phyloP scores from a whole-genome alignment of 1,140 invertebrate species.

The Hyles euphorbiae region DNA sequence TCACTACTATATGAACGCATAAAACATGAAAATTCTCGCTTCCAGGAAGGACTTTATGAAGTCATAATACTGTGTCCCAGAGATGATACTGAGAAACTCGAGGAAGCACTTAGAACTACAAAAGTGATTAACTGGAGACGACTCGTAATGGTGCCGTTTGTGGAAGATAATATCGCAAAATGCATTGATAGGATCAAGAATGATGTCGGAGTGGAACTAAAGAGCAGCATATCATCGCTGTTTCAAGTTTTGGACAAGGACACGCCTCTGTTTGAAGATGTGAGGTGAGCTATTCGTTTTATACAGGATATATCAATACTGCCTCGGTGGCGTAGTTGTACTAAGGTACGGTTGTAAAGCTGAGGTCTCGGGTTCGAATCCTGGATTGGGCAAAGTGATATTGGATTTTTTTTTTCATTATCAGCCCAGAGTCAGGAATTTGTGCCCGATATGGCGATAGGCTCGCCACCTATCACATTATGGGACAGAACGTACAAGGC shows the following conservation, averaged over 20 bases:
- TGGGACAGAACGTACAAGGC: no score
- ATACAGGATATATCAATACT: neutral
- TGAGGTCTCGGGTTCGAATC: no score
- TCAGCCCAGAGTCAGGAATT: no score
- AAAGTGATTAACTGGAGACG: slow-evolving; percentile 25
- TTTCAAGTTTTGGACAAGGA: slow-evolving; percentile 17
- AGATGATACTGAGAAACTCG: slow-evolving; percentile 14
- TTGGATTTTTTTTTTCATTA: no score
- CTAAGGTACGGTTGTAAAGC: no score
- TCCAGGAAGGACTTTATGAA: slow-evolving; percentile 13
- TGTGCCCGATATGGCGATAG: no score
- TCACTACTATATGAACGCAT: neutral
- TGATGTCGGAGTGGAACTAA: slow-evolving; percentile 13
- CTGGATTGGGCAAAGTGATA: no score
- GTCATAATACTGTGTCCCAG: slow-evolving; percentile 17
- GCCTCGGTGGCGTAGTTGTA: neutral
- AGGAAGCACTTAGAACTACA: slow-evolving; percentile 17
- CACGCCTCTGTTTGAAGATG: slow-evolving; percentile 7
- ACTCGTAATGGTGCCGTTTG: slow-evolving; percentile 13
- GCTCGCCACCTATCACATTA: no score
- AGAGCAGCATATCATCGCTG: neutral
- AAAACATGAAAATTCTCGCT: neutral
- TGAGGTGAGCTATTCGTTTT: slow-evolving; percentile 13
- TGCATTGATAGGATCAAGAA: slow-evolving; percentile 12
- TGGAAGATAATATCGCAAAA: slow-evolving; percentile 10